phyloP scores from a whole-genome alignment of 2,797 vertebrate genomes.

The Jordanella pulchra region DNA sequence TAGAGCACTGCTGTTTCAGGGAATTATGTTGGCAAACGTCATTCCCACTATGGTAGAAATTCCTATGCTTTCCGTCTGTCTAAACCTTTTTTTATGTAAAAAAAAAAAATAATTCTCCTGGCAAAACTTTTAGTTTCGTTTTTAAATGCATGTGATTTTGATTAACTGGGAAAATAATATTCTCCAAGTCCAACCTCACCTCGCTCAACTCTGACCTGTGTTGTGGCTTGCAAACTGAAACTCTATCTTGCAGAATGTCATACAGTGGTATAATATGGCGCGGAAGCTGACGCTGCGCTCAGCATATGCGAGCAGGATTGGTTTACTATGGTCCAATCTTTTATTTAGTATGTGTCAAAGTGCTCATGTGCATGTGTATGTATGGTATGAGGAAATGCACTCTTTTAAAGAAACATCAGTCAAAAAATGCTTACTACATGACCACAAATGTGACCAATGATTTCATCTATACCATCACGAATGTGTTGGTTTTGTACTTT shows the following conservation, averaged over 20 bases:
- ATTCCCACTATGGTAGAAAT: conserved; percentile 2
- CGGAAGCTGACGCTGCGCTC: conserved; percentile 62
- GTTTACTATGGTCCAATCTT: conserved; percentile 73
- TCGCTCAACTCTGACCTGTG: conserved; percentile 34
- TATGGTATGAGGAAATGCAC: conserved; percentile 28
- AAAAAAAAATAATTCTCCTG: conserved; percentile 13
- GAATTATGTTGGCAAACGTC: conserved; percentile 28
- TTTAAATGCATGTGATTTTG: conserved; percentile 55
- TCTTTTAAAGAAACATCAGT: conserved; percentile 39
- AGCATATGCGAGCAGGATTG: conserved; percentile 76
- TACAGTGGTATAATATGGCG: conserved; percentile 68
- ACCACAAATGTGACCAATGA: conserved; percentile 54
- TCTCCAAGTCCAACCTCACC: background rate
- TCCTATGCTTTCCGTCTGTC: background rate
- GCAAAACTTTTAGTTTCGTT: conserved; percentile 24
- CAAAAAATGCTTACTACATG: conserved; percentile 53
- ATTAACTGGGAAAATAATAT: conserved; percentile 42
- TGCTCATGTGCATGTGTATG: conserved; percentile 38
- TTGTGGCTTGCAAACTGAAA: conserved; percentile 73
- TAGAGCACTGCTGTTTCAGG: conserved; percentile 32
- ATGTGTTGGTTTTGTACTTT: conserved; percentile 18
- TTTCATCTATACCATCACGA: conserved; percentile 34
- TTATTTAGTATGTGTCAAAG: conserved; percentile 77
- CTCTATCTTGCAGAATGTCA: conserved; percentile 65
- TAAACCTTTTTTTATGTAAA: conserved; percentile 13